Percentiles rank a stretch among this genome's conserved stretches.
Evolutionary conservation across 2,888 invertebrate genomes (phyloP).

Genomic region (Loripinus fragilis): DNA sequence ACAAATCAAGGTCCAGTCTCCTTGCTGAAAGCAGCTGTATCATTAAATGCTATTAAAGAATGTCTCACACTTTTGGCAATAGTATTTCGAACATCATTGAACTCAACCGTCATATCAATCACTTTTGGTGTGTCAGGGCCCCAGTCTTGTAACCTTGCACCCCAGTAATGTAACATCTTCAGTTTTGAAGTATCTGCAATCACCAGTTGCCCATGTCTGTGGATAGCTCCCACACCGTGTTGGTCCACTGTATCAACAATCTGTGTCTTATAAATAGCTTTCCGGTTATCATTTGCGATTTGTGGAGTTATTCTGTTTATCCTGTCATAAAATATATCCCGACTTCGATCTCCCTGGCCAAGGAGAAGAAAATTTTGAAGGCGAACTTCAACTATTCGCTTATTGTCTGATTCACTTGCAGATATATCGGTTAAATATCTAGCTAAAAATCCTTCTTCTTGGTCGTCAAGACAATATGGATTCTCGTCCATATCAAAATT

Average conservation of each 20-base stretch:
- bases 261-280: not conserved
- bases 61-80: conserved; percentile 16
- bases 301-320: not conserved
- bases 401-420: not conserved
- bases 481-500: conserved; percentile 22
- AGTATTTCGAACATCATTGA: conserved; percentile 18
- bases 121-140: conserved; percentile 61
- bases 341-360: not conserved
- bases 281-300: not conserved
- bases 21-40: conserved; percentile 29
- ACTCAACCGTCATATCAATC: conserved; percentile 40
- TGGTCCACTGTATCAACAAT: not conserved
- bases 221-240: not conserved
- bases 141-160: conserved; percentile 61
- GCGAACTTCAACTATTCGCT: not conserved
- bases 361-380: not conserved
- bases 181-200: not conserved
- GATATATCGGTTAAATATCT: not conserved
- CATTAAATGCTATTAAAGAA: conserved; percentile 22
- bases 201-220: not conserved
- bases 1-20: conserved; percentile 32
- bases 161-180: conserved; percentile 68
- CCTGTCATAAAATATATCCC: conserved; percentile 4
- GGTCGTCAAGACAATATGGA: not conserved
- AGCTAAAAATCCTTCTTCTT: not conserved